These are phyloP conservation scores for Acipenser ruthenus DNA, from an alignment of 2,797 vertebrate genomes.

Conservation along the genomic window DNA sequence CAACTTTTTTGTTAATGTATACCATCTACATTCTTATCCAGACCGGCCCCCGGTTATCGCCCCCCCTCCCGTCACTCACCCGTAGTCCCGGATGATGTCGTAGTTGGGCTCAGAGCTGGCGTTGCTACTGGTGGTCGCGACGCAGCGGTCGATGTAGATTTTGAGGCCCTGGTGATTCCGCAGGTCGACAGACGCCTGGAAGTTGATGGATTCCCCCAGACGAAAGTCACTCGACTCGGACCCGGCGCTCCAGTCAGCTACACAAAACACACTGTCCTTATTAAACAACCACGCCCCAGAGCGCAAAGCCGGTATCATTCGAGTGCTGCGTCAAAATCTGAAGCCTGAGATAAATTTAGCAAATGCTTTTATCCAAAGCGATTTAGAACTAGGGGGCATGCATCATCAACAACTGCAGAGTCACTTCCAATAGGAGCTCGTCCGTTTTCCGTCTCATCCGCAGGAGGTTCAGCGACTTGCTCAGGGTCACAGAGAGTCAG, in stretches of 20 bases:
- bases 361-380: background rate
- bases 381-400: no score
- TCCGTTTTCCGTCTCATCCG: background rate
- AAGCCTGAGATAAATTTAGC: background rate
- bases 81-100: conserved; percentile 10
- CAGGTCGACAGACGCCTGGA: conserved; percentile 9
- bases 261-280: background rate
- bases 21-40: background rate
- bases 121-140: background rate
- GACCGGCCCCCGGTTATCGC: background rate
- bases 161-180: conserved; percentile 1
- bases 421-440: no score
- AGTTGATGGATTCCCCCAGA: conserved; percentile 9
- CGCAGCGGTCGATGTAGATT: conserved; percentile 12
- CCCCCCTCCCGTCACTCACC: background rate
- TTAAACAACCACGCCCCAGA: background rate
- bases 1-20: background rate
- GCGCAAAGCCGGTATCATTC: background rate
- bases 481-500: background rate
- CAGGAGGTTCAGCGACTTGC: background rate
- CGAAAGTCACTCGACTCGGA: conserved; percentile 4
- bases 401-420: no score
- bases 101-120: background rate
- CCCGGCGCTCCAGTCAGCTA: conserved; percentile 3
- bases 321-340: background rate